These are phyloP conservation scores for Apogon talboti DNA, from an alignment of 2,797 vertebrate species.

Conservation along the genomic window DNA sequence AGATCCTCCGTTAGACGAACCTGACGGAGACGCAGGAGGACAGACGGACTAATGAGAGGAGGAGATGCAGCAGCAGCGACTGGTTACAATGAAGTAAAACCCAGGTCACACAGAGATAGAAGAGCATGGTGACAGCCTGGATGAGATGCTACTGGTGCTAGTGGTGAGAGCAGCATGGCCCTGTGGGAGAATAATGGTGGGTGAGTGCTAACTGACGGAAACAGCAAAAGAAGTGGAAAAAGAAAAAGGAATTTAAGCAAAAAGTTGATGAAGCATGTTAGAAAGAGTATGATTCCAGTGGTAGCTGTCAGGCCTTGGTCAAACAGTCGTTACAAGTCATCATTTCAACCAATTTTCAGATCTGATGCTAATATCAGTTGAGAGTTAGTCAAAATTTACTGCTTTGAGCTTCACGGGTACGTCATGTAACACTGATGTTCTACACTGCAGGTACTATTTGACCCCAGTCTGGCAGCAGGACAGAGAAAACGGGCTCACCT, in stretches of 20 bases:
- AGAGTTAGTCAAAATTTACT: no score
- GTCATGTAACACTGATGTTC: no score
- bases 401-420: no score
- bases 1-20: slow-evolving; percentile 91
- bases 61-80: neutral
- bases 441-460: slow-evolving; percentile 42
- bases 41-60: neutral
- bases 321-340: slow-evolving; percentile 38
- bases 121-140: slow-evolving; percentile 30
- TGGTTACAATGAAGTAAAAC: neutral
- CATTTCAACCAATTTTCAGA: neutral
- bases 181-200: slow-evolving; percentile 55
- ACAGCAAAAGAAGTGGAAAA: slow-evolving; percentile 17
- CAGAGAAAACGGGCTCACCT: slow-evolving; percentile 86
- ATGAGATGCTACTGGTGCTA: slow-evolving; percentile 44
- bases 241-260: slow-evolving; percentile 29
- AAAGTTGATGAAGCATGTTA: slow-evolving; percentile 30
- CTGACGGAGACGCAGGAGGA: slow-evolving; percentile 66
- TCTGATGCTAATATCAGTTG: neutral
- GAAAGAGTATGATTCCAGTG: slow-evolving; percentile 21
- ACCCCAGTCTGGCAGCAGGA: slow-evolving; percentile 46
- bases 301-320: slow-evolving; percentile 50
- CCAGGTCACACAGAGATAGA: slow-evolving; percentile 4
- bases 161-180: slow-evolving; percentile 40
- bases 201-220: slow-evolving; percentile 29